Percentiles rank a stretch among this genome's conserved stretches.
Conservation (phyloP, 1,140 invertebrate species). For the Heliothis subflexa region DNA sequence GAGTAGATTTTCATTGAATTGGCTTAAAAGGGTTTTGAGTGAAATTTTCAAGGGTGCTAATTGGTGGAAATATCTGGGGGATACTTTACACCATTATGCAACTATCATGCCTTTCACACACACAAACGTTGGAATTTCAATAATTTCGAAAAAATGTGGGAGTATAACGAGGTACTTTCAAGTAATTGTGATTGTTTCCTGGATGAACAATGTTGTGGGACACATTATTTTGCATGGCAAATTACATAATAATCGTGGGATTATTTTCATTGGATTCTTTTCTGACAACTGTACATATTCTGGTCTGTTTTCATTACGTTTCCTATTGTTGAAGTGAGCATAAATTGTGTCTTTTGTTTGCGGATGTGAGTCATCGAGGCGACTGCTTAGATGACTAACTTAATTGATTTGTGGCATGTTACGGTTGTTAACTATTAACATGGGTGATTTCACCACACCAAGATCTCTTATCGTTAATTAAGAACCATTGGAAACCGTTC, state of each 20-base stretch:
- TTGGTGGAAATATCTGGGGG: not conserved
- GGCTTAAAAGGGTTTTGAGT: slow-evolving; percentile 40
- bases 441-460: slow-evolving; percentile 69
- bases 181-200: slow-evolving; percentile 36
- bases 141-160: slow-evolving; percentile 7
- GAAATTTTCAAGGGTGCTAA: slow-evolving; percentile 34
- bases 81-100: not conserved
- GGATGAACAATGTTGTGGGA: slow-evolving; percentile 40
- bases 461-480: slow-evolving; percentile 53
- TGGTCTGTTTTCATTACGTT: slow-evolving; percentile 51
- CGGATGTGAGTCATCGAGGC: slow-evolving; percentile 64
- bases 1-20: slow-evolving; percentile 30
- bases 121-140: not conserved
- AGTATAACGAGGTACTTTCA: not conserved
- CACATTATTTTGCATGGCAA: slow-evolving; percentile 43
- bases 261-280: slow-evolving; percentile 40
- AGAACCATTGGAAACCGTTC: slow-evolving; percentile 42
- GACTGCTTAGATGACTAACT: slow-evolving; percentile 75
- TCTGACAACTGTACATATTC: slow-evolving; percentile 44
- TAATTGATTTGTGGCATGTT: slow-evolving; percentile 80
- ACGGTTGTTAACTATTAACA: slow-evolving; percentile 78
- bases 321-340: slow-evolving; percentile 51
- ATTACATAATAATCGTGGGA: slow-evolving; percentile 42
- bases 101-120: not conserved
- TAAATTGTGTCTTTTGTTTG: slow-evolving; percentile 53